Percentiles rank a stretch among this genome's conserved stretches.
These are phyloP conservation scores for Coturnix japonica DNA, from an alignment of 2,113 vertebrate species.

Conservation along the genomic window DNA sequence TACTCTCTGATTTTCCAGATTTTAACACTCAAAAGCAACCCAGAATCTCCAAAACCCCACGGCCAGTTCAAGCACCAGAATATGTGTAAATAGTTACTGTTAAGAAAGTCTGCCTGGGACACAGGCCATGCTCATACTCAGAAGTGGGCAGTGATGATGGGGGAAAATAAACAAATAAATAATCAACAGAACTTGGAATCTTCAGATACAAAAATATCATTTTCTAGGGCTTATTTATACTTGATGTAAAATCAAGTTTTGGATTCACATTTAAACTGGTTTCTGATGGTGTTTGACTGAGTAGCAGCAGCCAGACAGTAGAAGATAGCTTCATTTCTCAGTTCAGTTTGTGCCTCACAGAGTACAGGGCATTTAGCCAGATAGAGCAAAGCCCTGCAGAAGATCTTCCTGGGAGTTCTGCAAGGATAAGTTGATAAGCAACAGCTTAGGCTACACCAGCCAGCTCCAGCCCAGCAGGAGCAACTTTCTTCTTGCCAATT, in stretches of 20 bases:
- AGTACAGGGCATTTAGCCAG: conserved; percentile 37
- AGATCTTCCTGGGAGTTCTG: conserved; percentile 28
- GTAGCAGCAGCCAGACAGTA: conserved; percentile 1
- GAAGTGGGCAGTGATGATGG: background rate
- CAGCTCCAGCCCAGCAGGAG: conserved; percentile 22
- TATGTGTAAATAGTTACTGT: background rate
- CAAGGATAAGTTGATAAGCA: conserved; percentile 45
- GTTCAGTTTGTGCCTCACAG: background rate
- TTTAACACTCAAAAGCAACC: background rate
- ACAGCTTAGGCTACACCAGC: conserved; percentile 10
- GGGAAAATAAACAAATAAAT: background rate
- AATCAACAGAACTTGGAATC: background rate
- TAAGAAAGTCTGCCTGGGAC: background rate
- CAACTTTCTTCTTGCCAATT: background rate
- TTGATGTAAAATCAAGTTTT: background rate
- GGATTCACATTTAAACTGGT: background rate
- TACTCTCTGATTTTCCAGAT: background rate
- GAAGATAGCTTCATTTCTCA: conserved; percentile 43
- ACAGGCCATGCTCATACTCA: background rate
- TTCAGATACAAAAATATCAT: background rate
- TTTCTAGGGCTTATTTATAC: background rate
- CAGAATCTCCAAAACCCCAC: background rate
- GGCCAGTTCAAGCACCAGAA: background rate
- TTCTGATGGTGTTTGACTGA: background rate
- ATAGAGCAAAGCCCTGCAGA: conserved; percentile 23